Conservation (phyloP, 1,140 invertebrate genomes). For the Rhizoglyphus robini region DNA sequence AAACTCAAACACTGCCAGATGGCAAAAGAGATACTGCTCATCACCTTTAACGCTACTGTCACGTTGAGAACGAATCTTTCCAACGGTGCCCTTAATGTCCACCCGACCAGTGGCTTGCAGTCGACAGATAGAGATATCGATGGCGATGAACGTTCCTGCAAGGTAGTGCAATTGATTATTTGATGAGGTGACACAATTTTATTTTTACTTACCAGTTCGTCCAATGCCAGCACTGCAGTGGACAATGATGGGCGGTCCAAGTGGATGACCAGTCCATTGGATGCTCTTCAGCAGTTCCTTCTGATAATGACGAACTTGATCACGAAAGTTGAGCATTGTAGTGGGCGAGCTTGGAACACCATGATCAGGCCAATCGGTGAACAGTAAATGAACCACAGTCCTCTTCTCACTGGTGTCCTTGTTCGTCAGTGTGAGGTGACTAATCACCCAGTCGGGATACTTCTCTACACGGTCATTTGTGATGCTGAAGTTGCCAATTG, state of each 20-base stretch:
- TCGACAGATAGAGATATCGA: slow-evolving; percentile 84
- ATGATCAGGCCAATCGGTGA: slow-evolving; percentile 77
- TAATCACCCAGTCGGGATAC: slow-evolving; percentile 68
- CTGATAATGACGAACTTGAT: slow-evolving; percentile 47
- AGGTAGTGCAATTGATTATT: slow-evolving; percentile 19
- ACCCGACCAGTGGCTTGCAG: slow-evolving; percentile 73
- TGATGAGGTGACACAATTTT: background rate
- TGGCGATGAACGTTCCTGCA: slow-evolving; percentile 85
- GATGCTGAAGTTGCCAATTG: slow-evolving; percentile 61
- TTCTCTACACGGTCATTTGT: slow-evolving; percentile 60
- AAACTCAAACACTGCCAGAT: slow-evolving; percentile 82
- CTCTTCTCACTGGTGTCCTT: background rate
- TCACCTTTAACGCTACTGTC: slow-evolving; percentile 97
- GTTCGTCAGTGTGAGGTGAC: slow-evolving; percentile 42
- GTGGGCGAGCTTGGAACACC: slow-evolving; percentile 54
- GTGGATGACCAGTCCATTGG: slow-evolving; percentile 73
- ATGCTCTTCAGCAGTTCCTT: slow-evolving; percentile 43
- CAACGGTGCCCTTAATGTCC: slow-evolving; percentile 80
- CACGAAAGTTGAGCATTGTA: slow-evolving; percentile 65
- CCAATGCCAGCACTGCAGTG: slow-evolving; percentile 95
- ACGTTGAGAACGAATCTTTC: slow-evolving; percentile 78
- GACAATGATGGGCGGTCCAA: slow-evolving; percentile 84
- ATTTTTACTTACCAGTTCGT: slow-evolving; percentile 59
- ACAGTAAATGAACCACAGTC: slow-evolving; percentile 53
- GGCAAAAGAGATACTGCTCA: slow-evolving; percentile 97